Base-by-base conservation (phyloP, 2,797 vertebrate species). In the Acestrorhynchus altus region DNA sequence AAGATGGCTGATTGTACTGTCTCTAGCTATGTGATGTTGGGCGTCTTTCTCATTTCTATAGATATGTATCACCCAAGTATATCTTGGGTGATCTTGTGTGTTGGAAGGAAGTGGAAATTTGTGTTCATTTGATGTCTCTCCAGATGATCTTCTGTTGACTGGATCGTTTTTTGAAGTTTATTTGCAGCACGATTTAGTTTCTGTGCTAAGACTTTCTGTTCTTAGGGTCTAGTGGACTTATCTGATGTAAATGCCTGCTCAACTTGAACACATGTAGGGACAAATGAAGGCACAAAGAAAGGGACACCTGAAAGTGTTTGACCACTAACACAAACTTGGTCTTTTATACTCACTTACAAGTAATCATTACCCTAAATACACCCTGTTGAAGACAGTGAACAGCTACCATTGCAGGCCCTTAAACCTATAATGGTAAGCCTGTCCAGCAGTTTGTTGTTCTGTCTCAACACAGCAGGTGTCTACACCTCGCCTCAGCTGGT, bases 401-500 rank as follows among this genome's bases (percentile, higher is more conserved):
- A 20, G 31, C 8, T 51, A 51, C 24, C 65, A 68, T 47, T 68
- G 35, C 4, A 51, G 26, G 42, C 24, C 35, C 13, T 66, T 40
- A 24, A 15, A 16, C 64, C 65, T 51, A 20, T 61, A 20, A 39
- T 61, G 31, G 65, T 31, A 68, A 67, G 28, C 35, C 26, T 47
- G 52, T 68, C 49, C 13, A 46, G 24, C 18, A n/a, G 39, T 28
- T 69, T 69, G 16, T 51, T 51, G 20, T 28, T 60, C 61, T 44
- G 64, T 61, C 24, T 46, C 49, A 26, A 47, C 15, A 18, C 18
- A n/a, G 10, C 35, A 39, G 39, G 59, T 20, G 1, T 2, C 15
- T 39, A 26, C 42, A 64, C 57, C 65, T 80, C 70, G 72, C 56
- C 46, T 26, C 64, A n/a, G 28, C 22, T 61, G 44, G 35, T 47